These are phyloP conservation scores for Stegodyphus mimosarum DNA, from an alignment of 1,140 invertebrate genomes.

Conservation along the genomic window DNA sequence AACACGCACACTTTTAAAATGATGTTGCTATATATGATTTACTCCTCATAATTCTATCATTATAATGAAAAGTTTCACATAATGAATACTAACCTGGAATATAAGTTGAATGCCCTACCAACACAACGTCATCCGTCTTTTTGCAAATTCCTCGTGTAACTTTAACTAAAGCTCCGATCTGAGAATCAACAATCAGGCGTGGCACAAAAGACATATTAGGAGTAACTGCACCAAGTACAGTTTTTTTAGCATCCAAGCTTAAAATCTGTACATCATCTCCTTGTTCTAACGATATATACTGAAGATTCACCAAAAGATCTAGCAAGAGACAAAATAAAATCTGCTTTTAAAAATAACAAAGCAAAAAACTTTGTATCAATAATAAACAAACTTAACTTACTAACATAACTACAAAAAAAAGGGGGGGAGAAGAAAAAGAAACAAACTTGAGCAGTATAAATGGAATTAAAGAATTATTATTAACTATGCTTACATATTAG, in stretches of 20 bases:
- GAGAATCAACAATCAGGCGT: conserved; percentile 4
- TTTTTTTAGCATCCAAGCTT: conserved; percentile 11
- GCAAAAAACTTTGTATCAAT: too few species aligned
- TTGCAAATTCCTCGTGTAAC: conserved; percentile 15
- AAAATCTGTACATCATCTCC: conserved; percentile 2
- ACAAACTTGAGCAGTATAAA: too few species aligned
- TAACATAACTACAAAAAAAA: too few species aligned
- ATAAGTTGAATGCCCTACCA: conserved; percentile 47
- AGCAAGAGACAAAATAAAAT: neutral
- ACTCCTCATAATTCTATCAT: too few species aligned
- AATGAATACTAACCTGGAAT: conserved; percentile 23
- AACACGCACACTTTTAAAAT: too few species aligned
- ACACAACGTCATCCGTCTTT: conserved; percentile 12
- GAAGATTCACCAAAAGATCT: neutral
- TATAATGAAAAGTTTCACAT: too few species aligned
- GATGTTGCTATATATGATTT: too few species aligned
- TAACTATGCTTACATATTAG: too few species aligned
- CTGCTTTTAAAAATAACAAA: neutral
- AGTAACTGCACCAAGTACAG: neutral
- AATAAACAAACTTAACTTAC: too few species aligned
- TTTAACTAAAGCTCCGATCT: conserved; percentile 15
- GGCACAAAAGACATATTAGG: conserved; percentile 21
- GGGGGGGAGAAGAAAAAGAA: too few species aligned
- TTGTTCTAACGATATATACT: conserved; percentile 15
- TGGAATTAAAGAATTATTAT: too few species aligned